Base-by-base conservation (phyloP, 64 coral and sea anemone species). In the Montipora sp. region DNA sequence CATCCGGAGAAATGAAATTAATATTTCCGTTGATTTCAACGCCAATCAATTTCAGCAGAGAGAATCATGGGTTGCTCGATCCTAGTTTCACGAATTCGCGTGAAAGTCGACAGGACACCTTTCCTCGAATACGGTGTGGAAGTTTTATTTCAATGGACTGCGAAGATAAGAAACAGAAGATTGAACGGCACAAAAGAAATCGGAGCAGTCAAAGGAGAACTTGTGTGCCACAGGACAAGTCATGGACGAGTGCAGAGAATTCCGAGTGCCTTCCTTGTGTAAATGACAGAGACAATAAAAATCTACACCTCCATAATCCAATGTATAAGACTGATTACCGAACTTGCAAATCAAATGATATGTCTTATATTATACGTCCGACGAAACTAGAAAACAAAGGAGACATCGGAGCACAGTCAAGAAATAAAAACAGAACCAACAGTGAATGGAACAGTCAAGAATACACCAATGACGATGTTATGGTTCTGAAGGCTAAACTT, bases 401-500 rank as follows among this genome's bases (percentile, higher is more conserved):
- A 5, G 36, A 75, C 4, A 46, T 73, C 1, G 70, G 7, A 15
- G 60, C 9, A 73, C 2, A 50, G 1, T 50, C 47, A 14, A 85
- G 46, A 72, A 48, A 71, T 59, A 45, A 49, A 4, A 16, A 47
- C 43, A 48, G 18, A 5, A n/a, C 59, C 5, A 11, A 69, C 18
- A 21, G 46, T 71, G 4, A 70, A 67, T 21, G 18, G n/a, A 20
- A 85, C 22, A 20, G 6, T 50, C 21, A 4, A 10, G 60, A 72
- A 5, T 45, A n/a, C 10, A 59, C 1, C 11, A 46, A 43, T 10
- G 45, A 4, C 19, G 19, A 70, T 68, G n/a, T 71, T 50, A 85
- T 71, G 65, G 36, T 50, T 47, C 10, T 85, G 12, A 85, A 50
- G 65, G 63, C 82, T 1, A 85, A 51, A 23, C 66, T 85, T 50